Evolutionary conservation across 1,140 invertebrate species (phyloP).

Genomic region (Pararge aegeria): DNA sequence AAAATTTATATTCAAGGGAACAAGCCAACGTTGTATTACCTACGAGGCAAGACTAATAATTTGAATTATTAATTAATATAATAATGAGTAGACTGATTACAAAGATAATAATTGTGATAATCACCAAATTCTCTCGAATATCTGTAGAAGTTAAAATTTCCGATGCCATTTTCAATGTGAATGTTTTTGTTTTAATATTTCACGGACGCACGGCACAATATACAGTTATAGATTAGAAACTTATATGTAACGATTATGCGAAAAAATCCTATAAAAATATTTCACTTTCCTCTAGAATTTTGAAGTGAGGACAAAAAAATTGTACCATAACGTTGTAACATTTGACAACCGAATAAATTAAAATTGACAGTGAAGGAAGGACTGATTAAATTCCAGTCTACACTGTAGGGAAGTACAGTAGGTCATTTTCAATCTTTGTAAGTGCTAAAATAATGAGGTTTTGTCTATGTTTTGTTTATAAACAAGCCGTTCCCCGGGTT

Average conservation of each 20-base stretch:
- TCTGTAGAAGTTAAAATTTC: slow-evolving; percentile 48
- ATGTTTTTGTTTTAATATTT: not conserved
- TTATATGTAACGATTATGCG: not conserved
- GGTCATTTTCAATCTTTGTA: too few relatives aligned
- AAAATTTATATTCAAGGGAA: not conserved
- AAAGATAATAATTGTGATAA: slow-evolving; percentile 20
- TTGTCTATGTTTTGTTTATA: too few relatives aligned
- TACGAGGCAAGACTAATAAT: too few relatives aligned
- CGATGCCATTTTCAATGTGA: slow-evolving; percentile 48
- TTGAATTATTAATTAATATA: not conserved
- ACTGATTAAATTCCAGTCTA: too few relatives aligned
- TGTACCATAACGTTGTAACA: too few relatives aligned
- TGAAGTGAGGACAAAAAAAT: not conserved
- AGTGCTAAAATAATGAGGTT: too few relatives aligned
- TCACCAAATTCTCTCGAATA: slow-evolving; percentile 70
- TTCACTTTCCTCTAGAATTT: not conserved
- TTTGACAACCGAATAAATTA: too few relatives aligned
- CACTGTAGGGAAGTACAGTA: too few relatives aligned
- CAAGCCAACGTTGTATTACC: not conserved
- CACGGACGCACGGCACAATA: slow-evolving; percentile 7
- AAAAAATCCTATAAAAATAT: not conserved
- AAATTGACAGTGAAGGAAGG: too few relatives aligned
- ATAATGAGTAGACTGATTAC: not conserved
- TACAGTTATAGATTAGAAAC: not conserved
- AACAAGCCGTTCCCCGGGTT: too few relatives aligned